Percentiles rank a stretch among this genome's conserved stretches.
Evolutionary conservation across 2,113 vertebrate genomes (phyloP).

Genomic region (Antigone vipio): DNA sequence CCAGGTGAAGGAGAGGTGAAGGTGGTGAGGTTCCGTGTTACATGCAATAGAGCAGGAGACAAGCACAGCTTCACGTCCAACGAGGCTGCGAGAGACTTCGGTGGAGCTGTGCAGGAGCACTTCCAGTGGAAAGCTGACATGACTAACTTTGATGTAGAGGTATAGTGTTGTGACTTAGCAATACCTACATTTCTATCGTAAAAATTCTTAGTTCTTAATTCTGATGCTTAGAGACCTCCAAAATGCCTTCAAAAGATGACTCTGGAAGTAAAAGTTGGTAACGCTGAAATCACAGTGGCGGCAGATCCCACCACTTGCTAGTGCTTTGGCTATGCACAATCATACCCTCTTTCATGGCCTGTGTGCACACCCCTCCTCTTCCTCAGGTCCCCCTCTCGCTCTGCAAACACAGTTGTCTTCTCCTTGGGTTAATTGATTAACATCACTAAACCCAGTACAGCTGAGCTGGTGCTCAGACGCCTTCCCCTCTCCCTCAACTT

Average conservation of each 20-base stretch:
- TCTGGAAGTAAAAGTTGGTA: not conserved
- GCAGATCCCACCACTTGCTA: not conserved
- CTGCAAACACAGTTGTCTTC: not conserved
- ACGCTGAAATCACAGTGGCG: fast-evolving
- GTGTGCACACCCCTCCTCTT: not conserved
- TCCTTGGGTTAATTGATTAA: not conserved
- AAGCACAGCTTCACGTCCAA: conserved; percentile 94
- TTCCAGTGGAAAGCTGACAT: conserved; percentile 99
- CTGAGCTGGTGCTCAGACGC: not conserved
- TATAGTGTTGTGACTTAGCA: conserved; percentile 16
- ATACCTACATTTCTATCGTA: fast-evolving
- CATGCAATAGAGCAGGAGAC: conserved; percentile 92
- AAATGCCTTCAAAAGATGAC: not conserved
- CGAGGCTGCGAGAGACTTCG: conserved; percentile 94
- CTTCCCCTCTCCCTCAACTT: not conserved
- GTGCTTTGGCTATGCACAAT: not conserved
- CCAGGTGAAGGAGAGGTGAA: conserved; percentile 21
- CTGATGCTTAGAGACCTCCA: not conserved
- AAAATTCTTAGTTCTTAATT: not conserved
- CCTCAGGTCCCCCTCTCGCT: not conserved
- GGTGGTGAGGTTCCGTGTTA: conserved; percentile 88
- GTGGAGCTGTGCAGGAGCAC: conserved; percentile 91
- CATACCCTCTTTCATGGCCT: not conserved
- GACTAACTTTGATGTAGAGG: conserved; percentile 98
- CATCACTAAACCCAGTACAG: too few species aligned